A percentile compares a stretch with the other conserved stretches of the same genome.
Conservation (phyloP, 2,888 invertebrate genomes). For the Prostheceraeus crozeri region DNA sequence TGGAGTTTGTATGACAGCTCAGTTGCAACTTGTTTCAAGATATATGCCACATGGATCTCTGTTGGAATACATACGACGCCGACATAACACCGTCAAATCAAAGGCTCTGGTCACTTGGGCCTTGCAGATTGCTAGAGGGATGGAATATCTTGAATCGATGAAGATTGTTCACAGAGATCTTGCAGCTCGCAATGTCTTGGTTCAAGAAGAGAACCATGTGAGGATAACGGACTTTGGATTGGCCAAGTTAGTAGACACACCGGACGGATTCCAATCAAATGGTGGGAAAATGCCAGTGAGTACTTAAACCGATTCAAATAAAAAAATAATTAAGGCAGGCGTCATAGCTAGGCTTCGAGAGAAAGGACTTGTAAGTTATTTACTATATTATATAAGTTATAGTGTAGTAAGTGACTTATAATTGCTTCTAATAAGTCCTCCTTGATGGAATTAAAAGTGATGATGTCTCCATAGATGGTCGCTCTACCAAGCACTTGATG, state of each 20-base stretch:
- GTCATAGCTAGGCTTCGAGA: too few relatives aligned
- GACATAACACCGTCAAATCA: constrained; percentile 52
- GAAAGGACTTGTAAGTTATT: too few relatives aligned
- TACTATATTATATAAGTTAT: too few relatives aligned
- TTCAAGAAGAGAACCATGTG: constrained; percentile 44
- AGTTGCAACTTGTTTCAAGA: constrained; percentile 95
- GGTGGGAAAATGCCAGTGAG: too few relatives aligned
- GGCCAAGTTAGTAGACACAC: constrained; percentile 30
- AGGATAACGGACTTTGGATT: constrained; percentile 35
- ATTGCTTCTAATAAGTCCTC: too few relatives aligned
- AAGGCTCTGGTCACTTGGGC: background rate
- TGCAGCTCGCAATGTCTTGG: constrained; percentile 86
- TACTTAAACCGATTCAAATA: too few relatives aligned
- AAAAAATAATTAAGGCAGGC: too few relatives aligned
- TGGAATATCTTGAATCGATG: constrained; percentile 90
- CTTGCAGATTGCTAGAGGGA: constrained; percentile 60
- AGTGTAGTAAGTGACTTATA: too few relatives aligned
- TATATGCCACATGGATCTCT: constrained; percentile 93
- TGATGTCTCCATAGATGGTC: too few relatives aligned
- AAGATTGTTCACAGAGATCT: constrained; percentile 89
- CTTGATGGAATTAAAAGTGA: too few relatives aligned
- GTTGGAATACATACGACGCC: constrained; percentile 81
- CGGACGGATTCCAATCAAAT: constrained; percentile 99
- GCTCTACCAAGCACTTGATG: too few relatives aligned
- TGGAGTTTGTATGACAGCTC: constrained; percentile 90